These are phyloP conservation scores for Ameiurus melas DNA, from an alignment of 2,113 vertebrate genomes.

Conservation along the genomic window DNA sequence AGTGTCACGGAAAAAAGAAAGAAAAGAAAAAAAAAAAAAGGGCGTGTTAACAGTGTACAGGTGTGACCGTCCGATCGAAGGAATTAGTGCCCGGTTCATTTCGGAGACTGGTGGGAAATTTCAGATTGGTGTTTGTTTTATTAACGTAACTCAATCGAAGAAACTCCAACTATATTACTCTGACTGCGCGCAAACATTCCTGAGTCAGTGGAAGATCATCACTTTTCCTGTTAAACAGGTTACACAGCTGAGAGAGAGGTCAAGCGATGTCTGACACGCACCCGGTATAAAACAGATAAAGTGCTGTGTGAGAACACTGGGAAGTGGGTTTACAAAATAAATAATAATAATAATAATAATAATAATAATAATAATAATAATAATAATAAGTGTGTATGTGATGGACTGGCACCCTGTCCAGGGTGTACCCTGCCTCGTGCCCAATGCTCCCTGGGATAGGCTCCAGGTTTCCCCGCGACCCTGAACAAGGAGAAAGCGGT, in stretches of 20 bases:
- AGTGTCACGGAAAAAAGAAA: background rate
- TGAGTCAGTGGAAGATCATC: background rate
- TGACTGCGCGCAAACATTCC: background rate
- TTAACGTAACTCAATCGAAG: background rate
- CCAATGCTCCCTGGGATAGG: no score
- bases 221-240: conserved; percentile 16
- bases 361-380: background rate
- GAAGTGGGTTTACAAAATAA: background rate
- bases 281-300: background rate
- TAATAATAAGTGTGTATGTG: background rate
- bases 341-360: background rate
- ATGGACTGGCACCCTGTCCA: no score
- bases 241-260: background rate
- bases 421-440: no score
- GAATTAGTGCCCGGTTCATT: background rate
- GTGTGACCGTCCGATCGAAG: background rate
- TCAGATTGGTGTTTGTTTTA: background rate
- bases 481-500: no score
- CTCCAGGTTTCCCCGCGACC: no score
- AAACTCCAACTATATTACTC: background rate
- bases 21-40: background rate
- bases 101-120: background rate
- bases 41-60: background rate
- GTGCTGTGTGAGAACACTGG: background rate
- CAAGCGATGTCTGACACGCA: background rate